phyloP scores from a whole-genome alignment of 1,140 invertebrate genomes.

The Chironomus striatipennis region DNA sequence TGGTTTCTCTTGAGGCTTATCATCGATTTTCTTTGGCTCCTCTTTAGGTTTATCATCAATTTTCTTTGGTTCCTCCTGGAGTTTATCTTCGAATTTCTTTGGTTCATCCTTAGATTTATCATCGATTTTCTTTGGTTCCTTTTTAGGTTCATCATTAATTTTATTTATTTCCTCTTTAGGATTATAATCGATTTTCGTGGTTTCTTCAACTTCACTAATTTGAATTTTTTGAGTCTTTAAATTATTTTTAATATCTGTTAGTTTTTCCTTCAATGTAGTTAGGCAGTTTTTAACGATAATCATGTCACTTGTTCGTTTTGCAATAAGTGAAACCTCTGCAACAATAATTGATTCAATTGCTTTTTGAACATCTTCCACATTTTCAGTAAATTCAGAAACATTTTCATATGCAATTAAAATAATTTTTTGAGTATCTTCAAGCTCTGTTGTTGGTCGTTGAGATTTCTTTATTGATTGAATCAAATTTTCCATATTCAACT shows the following conservation, averaged over 20 bases:
- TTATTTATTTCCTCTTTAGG: slow-evolving; percentile 25
- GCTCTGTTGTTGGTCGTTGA: slow-evolving; percentile 28
- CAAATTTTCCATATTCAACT: slow-evolving; percentile 27
- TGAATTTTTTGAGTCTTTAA: slow-evolving; percentile 25
- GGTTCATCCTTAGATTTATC: slow-evolving; percentile 3
- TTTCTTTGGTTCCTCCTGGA: neutral
- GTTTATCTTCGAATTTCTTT: neutral
- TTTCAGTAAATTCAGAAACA: neutral
- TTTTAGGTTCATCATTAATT: neutral
- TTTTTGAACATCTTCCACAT: neutral
- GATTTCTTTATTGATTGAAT: slow-evolving; percentile 29
- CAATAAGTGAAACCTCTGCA: neutral
- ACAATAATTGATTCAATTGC: neutral
- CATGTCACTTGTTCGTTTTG: neutral
- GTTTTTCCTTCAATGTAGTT: neutral
- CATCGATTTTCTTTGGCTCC: neutral
- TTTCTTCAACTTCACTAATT: slow-evolving; percentile 25
- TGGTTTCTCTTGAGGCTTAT: slow-evolving; percentile 25
- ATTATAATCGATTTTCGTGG: slow-evolving; percentile 10
- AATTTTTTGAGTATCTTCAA: neutral
- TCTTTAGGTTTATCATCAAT: neutral
- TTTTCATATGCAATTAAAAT: neutral
- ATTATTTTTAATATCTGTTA: neutral
- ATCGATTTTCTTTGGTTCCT: slow-evolving; percentile 25
- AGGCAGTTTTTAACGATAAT: neutral